phyloP scores from a whole-genome alignment of 1,140 invertebrate genomes.

The Leptopilina boulardi region DNA sequence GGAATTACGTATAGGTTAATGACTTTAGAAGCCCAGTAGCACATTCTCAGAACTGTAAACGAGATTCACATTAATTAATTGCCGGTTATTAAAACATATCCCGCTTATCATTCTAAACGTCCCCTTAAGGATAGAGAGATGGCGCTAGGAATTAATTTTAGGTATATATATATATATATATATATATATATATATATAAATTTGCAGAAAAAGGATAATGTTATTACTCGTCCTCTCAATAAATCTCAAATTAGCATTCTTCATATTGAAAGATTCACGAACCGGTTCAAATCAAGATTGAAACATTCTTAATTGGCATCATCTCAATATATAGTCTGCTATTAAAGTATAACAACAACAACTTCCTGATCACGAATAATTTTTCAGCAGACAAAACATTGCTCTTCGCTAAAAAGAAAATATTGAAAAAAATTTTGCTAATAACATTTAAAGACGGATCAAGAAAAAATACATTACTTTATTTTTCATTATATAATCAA shows the following conservation, averaged over 20 bases:
- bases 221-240: not conserved
- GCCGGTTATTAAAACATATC: slow-evolving; percentile 47
- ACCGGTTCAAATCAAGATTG: slow-evolving; percentile 4
- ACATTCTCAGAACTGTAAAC: slow-evolving; percentile 35
- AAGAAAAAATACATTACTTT: not conserved
- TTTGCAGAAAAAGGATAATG: not conserved
- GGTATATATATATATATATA: too few relatives aligned
- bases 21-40: not conserved
- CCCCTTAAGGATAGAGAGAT: slow-evolving; percentile 39
- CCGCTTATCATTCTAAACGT: slow-evolving; percentile 33
- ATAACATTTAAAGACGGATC: not conserved
- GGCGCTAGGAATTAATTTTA: slow-evolving; percentile 48
- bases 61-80: slow-evolving; percentile 54
- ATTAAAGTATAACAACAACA: not conserved
- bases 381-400: not conserved
- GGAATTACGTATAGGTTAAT: not conserved
- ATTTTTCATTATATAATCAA: not conserved
- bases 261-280: not conserved
- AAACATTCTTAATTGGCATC: not conserved
- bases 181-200: too few relatives aligned
- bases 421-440: not conserved
- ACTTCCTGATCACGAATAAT: not conserved
- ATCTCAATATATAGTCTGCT: not conserved
- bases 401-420: not conserved
- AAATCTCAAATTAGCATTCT: slow-evolving; percentile 7